Conservation (phyloP, 2,113 vertebrate genomes). For the Marmota monax region DNA sequence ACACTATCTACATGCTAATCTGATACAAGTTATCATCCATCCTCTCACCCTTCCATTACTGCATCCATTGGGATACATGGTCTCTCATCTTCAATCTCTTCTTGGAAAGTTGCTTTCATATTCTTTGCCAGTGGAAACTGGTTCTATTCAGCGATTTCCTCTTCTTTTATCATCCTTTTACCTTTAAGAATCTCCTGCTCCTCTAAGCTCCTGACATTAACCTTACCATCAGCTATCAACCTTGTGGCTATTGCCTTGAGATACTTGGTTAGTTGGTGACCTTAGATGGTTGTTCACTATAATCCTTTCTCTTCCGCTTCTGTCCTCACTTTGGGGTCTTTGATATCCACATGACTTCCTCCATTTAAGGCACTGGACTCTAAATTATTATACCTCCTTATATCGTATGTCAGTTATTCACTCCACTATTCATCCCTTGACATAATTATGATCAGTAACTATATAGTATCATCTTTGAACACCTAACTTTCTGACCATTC, state of each 20-base stretch:
- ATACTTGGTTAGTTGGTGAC: neutral
- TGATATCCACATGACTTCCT: neutral
- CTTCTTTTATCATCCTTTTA: neutral
- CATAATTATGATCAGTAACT: neutral
- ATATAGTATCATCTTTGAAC: neutral
- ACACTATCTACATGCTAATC: no score
- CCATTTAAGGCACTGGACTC: neutral
- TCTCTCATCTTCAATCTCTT: neutral
- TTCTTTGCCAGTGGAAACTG: neutral
- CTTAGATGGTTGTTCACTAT: neutral
- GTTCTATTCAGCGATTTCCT: neutral
- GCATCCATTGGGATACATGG: neutral
- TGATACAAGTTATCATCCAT: neutral
- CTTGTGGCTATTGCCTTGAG: neutral
- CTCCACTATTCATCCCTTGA: neutral
- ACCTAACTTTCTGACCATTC: neutral
- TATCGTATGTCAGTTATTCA: neutral
- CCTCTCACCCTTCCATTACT: neutral
- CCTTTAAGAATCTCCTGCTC: neutral
- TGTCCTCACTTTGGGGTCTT: neutral
- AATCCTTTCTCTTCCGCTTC: neutral
- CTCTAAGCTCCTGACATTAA: neutral
- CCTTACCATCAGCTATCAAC: neutral
- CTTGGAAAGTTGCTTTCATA: neutral
- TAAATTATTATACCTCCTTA: neutral